Base-by-base conservation (phyloP, 2,797 vertebrate genomes). In the Pangasius sanitwongsei region DNA sequence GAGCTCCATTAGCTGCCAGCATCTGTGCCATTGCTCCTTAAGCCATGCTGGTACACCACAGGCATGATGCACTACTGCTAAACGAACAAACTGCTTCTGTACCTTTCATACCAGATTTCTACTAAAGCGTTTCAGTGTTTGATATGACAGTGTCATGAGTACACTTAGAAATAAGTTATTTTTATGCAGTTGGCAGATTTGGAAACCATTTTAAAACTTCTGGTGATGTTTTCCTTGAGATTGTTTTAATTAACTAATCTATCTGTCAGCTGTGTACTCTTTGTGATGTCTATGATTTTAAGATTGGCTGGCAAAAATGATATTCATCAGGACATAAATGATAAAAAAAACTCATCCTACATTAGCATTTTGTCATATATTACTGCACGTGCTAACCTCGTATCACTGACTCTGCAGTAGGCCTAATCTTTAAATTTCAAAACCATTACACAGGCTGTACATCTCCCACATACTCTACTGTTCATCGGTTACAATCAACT, bases 1-100 rank as follows among this genome's bases (percentile, higher is more conserved):
- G 91, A 94, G 93, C 93, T 94, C 94, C 93, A 88, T 93, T 94
- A 96, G 95, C 93, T 95, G 92, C 95, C 95, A 96, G 95, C 94
- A 95, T 95, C 94, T 95, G 94, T 94, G 93, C 94, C 87, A 90
- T 93, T 94, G 94, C 95, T 94, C 95, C 95, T 94, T 91, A 93
- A 95, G 95, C 95, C 86, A 94, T 94, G 94, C 93, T 93, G 92
- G 90, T 92, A 84, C 81, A 91, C 91, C 92, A 93, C 94, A 94
- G 93, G 95, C 92, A 91, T 88, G 85, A 23, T 37, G 83, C 86
- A 90, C 70, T 80, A 80, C 90, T 92, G 90, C 92, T 89, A 93
- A 93, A 86, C 90, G 88, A 93, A 88, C 86, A 89, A 89, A 86
- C 87, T 75, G 87, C 65, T 86, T 89, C 9, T 48, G 67, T 75